These are phyloP conservation scores for Aeoliscus strigatus DNA, from an alignment of 2,797 vertebrate genomes.

Conservation along the genomic window DNA sequence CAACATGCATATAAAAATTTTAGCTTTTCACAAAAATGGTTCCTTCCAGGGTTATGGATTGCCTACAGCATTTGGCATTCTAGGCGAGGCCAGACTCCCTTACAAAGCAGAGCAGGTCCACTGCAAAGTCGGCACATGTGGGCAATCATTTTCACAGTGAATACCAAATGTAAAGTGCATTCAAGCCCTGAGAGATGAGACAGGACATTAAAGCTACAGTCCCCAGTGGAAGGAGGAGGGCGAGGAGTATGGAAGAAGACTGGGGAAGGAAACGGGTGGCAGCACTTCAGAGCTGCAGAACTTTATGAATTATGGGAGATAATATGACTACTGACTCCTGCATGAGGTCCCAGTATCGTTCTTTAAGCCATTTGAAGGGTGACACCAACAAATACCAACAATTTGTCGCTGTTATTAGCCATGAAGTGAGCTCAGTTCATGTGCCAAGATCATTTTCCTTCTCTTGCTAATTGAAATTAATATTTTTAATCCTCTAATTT, in stretches of 20 bases:
- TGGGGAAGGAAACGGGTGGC: constrained; percentile 65
- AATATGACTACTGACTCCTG: constrained; percentile 48
- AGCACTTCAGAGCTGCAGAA: constrained; percentile 53
- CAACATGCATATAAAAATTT: constrained; percentile 28
- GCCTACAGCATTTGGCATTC: constrained; percentile 53
- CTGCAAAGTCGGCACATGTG: constrained; percentile 53
- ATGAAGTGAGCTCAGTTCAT: no score
- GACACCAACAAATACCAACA: constrained; percentile 51
- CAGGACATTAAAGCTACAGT: constrained; percentile 55
- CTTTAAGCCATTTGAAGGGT: constrained; percentile 51
- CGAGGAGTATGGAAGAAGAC: constrained; percentile 20
- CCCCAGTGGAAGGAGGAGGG: constrained; percentile 32
- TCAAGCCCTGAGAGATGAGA: constrained; percentile 49
- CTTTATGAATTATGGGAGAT: constrained; percentile 61
- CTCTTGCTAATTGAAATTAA: no score
- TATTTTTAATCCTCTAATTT: no score
- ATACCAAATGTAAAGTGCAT: constrained; percentile 56
- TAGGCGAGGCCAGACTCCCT: constrained; percentile 31
- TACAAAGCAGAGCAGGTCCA: constrained; percentile 44
- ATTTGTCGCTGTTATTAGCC: no score
- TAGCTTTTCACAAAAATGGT: constrained; percentile 20
- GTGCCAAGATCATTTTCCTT: no score
- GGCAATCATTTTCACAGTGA: constrained; percentile 55
- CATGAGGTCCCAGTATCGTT: constrained; percentile 49
- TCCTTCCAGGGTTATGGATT: constrained; percentile 37